Conservation (phyloP, 2,113 vertebrate genomes). For the Odocoileus virginianus region DNA sequence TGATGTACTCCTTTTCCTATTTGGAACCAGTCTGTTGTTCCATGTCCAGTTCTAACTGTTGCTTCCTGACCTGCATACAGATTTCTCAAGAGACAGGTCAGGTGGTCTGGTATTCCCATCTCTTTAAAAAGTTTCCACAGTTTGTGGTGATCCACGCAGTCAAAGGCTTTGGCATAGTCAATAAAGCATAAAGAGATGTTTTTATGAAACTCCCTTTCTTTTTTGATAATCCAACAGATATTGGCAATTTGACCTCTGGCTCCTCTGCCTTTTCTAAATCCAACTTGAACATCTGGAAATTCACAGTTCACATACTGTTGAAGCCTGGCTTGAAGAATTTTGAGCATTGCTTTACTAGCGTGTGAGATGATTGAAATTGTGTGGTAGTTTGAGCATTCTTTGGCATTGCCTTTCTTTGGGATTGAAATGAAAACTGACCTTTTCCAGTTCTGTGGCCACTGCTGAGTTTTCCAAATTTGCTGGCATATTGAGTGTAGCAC, state of each 20-base stretch:
- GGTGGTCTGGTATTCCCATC: neutral
- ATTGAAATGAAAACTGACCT: neutral
- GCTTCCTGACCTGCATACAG: neutral
- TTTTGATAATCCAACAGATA: neutral
- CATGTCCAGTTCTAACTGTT: neutral
- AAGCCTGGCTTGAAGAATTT: neutral
- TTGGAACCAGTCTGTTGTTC: neutral
- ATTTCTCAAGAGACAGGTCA: neutral
- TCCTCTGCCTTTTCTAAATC: neutral
- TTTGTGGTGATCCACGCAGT: neutral
- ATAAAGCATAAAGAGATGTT: neutral
- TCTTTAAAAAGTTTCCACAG: neutral
- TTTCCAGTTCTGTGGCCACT: neutral
- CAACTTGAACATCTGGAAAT: neutral
- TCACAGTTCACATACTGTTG: neutral
- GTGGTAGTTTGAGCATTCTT: neutral
- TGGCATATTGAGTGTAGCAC: neutral
- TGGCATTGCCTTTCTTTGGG: neutral
- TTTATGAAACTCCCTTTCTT: neutral
- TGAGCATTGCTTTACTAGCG: neutral
- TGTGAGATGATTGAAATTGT: neutral
- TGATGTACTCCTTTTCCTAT: neutral
- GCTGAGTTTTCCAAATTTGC: neutral
- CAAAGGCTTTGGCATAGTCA: neutral
- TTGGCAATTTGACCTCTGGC: neutral